Conservation (phyloP, 2,797 vertebrate genomes). For the Chanos chanos region DNA sequence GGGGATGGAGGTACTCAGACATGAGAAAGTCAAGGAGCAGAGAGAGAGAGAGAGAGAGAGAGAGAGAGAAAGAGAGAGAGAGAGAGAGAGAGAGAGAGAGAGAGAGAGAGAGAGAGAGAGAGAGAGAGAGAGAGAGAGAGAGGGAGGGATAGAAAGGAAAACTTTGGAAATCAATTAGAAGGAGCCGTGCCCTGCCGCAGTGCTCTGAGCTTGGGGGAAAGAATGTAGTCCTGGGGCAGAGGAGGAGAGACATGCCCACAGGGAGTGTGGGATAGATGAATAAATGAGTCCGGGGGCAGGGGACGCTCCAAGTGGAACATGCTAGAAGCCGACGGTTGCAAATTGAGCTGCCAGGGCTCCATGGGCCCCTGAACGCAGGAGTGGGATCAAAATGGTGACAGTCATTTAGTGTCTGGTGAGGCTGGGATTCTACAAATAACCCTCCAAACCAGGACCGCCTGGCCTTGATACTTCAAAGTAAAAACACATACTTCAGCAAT, state of each 20-base stretch:
- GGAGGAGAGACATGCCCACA: conserved; percentile 67
- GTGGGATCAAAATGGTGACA: conserved; percentile 32
- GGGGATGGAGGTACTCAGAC: conserved; percentile 1
- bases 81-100: conserved; percentile 16
- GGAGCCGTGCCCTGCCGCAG: conserved; percentile 64
- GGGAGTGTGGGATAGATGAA: conserved; percentile 76
- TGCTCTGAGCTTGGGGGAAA: conserved; percentile 61
- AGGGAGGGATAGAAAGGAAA: conserved; percentile 1
- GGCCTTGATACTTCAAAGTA: conserved; percentile 16
- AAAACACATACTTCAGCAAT: not conserved
- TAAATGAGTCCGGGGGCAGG: conserved; percentile 67
- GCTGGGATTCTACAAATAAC: conserved; percentile 31
- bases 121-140: conserved; percentile 16
- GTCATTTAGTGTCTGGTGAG: conserved; percentile 26
- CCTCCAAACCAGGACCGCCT: conserved; percentile 18
- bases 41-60: conserved; percentile 1
- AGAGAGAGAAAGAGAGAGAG: not conserved
- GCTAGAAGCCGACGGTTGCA: conserved; percentile 74
- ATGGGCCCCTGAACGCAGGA: conserved; percentile 55
- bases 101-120: conserved; percentile 22
- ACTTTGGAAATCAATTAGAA: conserved; percentile 72
- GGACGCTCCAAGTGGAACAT: conserved; percentile 79
- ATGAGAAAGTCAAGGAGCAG: not conserved
- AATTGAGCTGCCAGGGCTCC: conserved; percentile 82
- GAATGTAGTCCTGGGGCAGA: conserved; percentile 55